Conservation (phyloP, 1,140 invertebrate species). For the Frieseomelitta varia region DNA sequence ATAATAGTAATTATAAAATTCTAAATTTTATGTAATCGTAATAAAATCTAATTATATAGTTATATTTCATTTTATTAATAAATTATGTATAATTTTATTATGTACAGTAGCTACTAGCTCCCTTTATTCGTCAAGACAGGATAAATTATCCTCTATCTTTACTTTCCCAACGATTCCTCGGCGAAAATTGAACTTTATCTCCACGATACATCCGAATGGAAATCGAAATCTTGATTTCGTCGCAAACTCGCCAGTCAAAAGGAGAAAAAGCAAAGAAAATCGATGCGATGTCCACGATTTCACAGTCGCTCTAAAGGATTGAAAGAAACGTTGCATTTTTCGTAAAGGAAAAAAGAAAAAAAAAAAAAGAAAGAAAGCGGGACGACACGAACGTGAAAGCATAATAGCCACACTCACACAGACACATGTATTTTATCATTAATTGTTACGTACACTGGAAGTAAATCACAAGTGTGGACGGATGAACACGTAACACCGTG, state of each 20-base stretch:
- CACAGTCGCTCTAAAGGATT: no score
- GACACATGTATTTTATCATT: conserved; percentile 44
- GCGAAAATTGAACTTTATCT: background rate
- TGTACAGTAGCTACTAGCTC: background rate
- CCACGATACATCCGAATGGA: no score
- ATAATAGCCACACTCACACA: conserved; percentile 9
- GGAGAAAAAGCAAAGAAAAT: no score
- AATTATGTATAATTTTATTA: no score
- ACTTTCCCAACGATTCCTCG: background rate
- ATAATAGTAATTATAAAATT: no score
- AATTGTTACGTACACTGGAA: conserved; percentile 59
- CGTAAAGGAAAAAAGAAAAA: background rate
- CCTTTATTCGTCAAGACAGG: background rate
- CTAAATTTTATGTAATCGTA: no score
- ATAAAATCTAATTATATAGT: no score
- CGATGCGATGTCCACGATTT: no score
- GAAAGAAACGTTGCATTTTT: background rate
- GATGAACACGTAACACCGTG: conserved; percentile 49
- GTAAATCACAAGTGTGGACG: conserved; percentile 54
- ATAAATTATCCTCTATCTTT: background rate
- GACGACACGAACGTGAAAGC: conserved; percentile 3
- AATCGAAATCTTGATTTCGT: background rate
- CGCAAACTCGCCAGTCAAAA: no score
- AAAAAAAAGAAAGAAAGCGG: background rate
- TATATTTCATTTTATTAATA: no score